phyloP scores from a whole-genome alignment of 2,797 vertebrate species.

The Acridotheres tristis region DNA sequence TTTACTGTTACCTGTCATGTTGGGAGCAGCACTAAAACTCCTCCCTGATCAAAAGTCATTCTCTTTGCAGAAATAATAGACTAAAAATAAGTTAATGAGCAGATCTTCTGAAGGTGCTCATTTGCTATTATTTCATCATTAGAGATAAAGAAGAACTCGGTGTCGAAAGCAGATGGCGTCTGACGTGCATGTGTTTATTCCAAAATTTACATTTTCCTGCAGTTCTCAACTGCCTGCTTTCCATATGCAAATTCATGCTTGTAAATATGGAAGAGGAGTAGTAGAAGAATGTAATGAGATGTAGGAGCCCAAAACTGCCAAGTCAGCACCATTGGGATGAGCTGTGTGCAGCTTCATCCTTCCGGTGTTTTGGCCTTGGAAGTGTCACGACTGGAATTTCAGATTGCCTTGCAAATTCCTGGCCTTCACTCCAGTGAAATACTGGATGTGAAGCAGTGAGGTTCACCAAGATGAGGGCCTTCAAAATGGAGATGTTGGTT shows the following conservation, averaged over 20 bases:
- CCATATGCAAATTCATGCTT: not conserved
- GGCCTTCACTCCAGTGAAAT: not conserved
- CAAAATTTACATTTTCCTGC: not conserved
- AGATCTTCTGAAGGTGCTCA: not conserved
- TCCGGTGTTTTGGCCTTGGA: rapidly evolving
- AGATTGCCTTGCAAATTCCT: not conserved
- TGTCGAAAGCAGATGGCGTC: not conserved
- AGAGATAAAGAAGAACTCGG: not conserved
- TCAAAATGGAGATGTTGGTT: not conserved
- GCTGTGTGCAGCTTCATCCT: not conserved
- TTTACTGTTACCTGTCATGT: not conserved
- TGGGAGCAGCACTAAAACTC: not conserved
- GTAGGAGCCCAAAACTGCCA: not conserved
- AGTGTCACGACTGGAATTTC: not conserved
- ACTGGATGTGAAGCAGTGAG: not conserved
- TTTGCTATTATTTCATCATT: conserved; percentile 13
- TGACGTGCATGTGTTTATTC: not conserved
- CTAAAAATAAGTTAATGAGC: conserved; percentile 33
- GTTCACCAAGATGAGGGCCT: not conserved
- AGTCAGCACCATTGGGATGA: not conserved
- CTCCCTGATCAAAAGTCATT: not conserved
- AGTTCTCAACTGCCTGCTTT: not conserved
- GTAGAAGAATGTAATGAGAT: not conserved
- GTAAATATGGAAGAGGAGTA: not conserved
- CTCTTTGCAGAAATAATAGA: not conserved